A percentile compares a stretch with the other conserved stretches of the same genome.
Conservation (phyloP, 2,888 invertebrate genomes). For the Phrixothrix hirtus region DNA sequence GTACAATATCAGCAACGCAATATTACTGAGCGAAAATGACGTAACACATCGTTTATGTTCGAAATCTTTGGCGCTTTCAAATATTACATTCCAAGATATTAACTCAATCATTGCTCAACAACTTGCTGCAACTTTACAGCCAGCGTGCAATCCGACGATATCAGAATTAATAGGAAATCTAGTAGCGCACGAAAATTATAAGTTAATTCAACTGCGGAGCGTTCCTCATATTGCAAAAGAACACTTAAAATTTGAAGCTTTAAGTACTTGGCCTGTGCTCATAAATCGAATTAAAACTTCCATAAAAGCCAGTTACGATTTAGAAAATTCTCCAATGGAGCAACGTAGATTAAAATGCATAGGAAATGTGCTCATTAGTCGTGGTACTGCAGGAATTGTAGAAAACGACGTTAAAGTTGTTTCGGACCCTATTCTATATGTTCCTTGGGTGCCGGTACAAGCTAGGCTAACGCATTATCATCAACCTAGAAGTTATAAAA, state of each 20-base stretch:
- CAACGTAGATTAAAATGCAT: slow-evolving; percentile 34
- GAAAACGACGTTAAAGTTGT: slow-evolving; percentile 46
- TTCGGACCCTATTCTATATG: slow-evolving; percentile 47
- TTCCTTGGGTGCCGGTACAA: slow-evolving; percentile 50
- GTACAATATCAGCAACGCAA: slow-evolving; percentile 53
- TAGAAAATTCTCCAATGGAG: not conserved
- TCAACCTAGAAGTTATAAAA: slow-evolving; percentile 51
- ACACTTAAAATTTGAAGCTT: slow-evolving; percentile 48
- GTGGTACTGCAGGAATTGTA: slow-evolving; percentile 43
- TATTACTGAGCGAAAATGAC: slow-evolving; percentile 59
- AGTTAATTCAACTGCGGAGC: slow-evolving; percentile 55
- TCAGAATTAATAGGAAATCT: slow-evolving; percentile 51
- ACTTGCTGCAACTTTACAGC: slow-evolving; percentile 56
- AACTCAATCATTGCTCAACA: slow-evolving; percentile 58
- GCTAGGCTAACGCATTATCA: slow-evolving; percentile 51
- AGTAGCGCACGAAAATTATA: slow-evolving; percentile 57
- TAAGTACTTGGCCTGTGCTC: slow-evolving; percentile 50
- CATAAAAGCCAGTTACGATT: slow-evolving; percentile 7
- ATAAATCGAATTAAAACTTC: slow-evolving; percentile 14
- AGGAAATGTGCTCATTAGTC: slow-evolving; percentile 54
- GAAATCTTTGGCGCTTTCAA: slow-evolving; percentile 39
- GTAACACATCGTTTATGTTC: slow-evolving; percentile 53
- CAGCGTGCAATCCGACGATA: slow-evolving; percentile 44
- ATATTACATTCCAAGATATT: slow-evolving; percentile 52
- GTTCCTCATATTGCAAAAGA: slow-evolving; percentile 50